A percentile compares a stretch with the other conserved stretches of the same genome.
Evolutionary conservation across 2,797 vertebrate species (phyloP).

Genomic region (Melanogrammus aeglefinus): DNA sequence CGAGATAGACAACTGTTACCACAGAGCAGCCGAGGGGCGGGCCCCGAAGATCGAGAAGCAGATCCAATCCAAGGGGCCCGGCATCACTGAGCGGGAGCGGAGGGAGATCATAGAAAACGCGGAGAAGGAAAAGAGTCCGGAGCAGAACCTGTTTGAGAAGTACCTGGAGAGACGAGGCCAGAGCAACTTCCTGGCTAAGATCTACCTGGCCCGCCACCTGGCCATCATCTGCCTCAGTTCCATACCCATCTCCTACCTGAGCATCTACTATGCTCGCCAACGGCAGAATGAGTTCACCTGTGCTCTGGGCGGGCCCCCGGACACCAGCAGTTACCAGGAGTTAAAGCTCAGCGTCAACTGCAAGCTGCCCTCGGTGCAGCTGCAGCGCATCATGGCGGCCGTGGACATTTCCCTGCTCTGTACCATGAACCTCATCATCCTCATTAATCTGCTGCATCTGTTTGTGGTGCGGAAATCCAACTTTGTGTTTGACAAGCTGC

Average conservation of each 20-base stretch:
- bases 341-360: constrained; percentile 89
- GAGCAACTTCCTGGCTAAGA: constrained; percentile 96
- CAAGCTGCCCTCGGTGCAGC: constrained; percentile 94
- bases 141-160: constrained; percentile 98
- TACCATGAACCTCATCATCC: constrained; percentile 95
- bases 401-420: constrained; percentile 92
- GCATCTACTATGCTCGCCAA: constrained; percentile 92
- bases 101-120: constrained; percentile 98
- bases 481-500: constrained; percentile 98
- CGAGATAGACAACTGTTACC: constrained; percentile 99
- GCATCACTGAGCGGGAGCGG: constrained; percentile 91
- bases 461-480: constrained; percentile 99
- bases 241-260: constrained; percentile 94
- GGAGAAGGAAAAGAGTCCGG: constrained; percentile 97
- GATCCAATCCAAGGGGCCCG: constrained; percentile 98
- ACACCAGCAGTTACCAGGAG: constrained; percentile 81
- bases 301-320: constrained; percentile 85
- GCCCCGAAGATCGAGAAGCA: constrained; percentile 99
- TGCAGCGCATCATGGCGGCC: constrained; percentile 94
- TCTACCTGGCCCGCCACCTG: constrained; percentile 91
- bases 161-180: constrained; percentile 94
- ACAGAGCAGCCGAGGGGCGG: constrained; percentile 93
- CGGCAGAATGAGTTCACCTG: constrained; percentile 98
- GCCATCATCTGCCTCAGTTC: constrained; percentile 97
- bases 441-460: constrained; percentile 91